Percentiles rank a stretch among this genome's conserved stretches.
Evolutionary conservation across 1,140 invertebrate species (phyloP).

Genomic region (Lepidostoma basale): DNA sequence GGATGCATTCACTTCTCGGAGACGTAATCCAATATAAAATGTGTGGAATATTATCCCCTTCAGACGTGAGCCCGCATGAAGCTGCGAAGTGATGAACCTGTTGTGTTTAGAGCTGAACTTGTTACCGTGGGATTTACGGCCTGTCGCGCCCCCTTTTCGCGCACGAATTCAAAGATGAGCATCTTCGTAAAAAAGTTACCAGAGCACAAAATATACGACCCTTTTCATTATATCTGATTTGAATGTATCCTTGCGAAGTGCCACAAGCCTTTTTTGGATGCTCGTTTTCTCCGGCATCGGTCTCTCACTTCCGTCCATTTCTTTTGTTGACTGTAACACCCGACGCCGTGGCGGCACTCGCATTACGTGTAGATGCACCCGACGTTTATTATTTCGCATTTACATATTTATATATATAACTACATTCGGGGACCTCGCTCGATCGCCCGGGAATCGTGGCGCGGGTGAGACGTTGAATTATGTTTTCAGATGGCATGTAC

Average conservation of each 20-base stretch:
- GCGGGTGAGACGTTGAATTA: neutral
- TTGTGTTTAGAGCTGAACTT: constrained; percentile 13
- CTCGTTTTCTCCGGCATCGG: neutral
- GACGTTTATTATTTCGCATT: constrained; percentile 14
- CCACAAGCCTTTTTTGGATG: too few species aligned
- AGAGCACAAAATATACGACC: too few species aligned
- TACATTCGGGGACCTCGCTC: neutral
- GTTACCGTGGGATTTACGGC: neutral
- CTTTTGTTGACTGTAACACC: neutral
- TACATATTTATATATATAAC: constrained; percentile 12
- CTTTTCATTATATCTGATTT: too few species aligned
- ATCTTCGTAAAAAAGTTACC: too few species aligned
- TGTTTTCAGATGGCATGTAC: too few species aligned
- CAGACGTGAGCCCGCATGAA: neutral
- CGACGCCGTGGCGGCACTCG: neutral
- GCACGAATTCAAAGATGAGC: too few species aligned
- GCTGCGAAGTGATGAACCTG: neutral
- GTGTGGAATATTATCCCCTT: neutral
- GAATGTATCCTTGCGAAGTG: neutral
- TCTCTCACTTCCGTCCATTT: neutral
- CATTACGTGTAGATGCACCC: neutral
- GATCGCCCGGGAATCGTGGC: neutral
- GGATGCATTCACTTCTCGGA: too few species aligned
- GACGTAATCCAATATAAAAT: too few species aligned
- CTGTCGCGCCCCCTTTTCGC: neutral